phyloP scores from a whole-genome alignment of 2,797 vertebrate genomes.

The Lepilemur septentrionalis region DNA sequence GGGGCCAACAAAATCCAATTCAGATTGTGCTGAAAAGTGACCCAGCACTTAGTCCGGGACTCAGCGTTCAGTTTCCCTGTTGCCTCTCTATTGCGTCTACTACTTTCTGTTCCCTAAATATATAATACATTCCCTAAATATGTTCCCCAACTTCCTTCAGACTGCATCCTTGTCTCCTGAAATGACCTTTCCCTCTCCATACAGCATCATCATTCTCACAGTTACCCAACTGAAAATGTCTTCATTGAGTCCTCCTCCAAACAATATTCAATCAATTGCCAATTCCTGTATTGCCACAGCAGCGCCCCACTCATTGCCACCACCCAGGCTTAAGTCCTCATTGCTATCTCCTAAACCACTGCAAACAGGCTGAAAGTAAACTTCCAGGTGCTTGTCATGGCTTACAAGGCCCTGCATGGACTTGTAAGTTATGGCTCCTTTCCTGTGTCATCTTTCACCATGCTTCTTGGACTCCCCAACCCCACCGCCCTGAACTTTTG shows the following conservation, averaged over 20 bases:
- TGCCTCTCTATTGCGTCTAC: neutral
- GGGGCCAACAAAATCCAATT: neutral
- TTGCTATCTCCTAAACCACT: neutral
- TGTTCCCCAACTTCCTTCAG: neutral
- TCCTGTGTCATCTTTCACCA: no score
- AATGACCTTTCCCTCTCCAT: neutral
- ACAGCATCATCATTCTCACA: neutral
- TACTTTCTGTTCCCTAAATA: neutral
- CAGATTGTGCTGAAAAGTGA: neutral
- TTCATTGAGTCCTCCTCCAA: neutral
- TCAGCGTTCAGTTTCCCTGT: neutral
- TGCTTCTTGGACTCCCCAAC: neutral
- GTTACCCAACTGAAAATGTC: neutral
- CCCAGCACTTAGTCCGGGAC: neutral
- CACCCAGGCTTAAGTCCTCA: neutral
- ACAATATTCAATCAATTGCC: neutral
- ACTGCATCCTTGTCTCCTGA: neutral
- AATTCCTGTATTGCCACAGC: fast-evolving
- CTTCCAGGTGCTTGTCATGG: neutral
- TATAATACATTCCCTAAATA: neutral
- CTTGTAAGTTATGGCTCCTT: neutral
- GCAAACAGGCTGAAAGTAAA: neutral
- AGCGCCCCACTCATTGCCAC: neutral
- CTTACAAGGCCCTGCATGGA: neutral
- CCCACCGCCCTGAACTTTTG: neutral